Evolutionary conservation across 2,797 vertebrate genomes (phyloP).

Genomic region (Saxicola maurus): DNA sequence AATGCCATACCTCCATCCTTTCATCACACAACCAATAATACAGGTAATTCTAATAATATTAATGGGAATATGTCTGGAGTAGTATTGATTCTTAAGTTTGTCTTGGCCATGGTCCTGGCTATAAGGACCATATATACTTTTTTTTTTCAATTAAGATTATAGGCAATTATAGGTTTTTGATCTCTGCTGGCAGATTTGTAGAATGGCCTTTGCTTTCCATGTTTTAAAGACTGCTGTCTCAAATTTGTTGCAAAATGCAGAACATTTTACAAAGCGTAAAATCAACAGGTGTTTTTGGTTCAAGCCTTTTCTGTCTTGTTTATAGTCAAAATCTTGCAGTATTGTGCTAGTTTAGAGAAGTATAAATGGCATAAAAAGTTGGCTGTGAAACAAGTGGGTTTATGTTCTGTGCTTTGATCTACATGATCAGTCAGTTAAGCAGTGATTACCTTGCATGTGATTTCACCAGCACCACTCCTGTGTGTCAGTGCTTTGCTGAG

Average conservation of each 20-base stretch:
- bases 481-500: neutral
- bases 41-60: slow-evolving; percentile 73
- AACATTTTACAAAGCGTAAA: neutral
- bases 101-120: neutral
- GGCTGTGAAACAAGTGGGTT: neutral
- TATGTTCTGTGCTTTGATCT: neutral
- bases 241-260: neutral
- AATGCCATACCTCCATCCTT: slow-evolving; percentile 93
- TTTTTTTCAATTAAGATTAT: neutral
- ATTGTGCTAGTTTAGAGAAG: neutral
- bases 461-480: neutral
- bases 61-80: neutral
- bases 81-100: neutral
- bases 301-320: neutral
- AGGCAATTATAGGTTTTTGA: neutral
- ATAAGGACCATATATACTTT: neutral
- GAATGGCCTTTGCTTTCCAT: neutral
- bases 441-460: fast-evolving
- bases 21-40: slow-evolving; percentile 94
- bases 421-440: neutral
- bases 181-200: neutral
- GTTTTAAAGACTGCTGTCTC: neutral
- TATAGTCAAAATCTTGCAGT: neutral
- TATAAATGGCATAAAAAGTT: neutral
- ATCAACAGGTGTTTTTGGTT: neutral